Conservation (phyloP, 2,888 invertebrate species). For the Xanthorhoe spadicearia region DNA sequence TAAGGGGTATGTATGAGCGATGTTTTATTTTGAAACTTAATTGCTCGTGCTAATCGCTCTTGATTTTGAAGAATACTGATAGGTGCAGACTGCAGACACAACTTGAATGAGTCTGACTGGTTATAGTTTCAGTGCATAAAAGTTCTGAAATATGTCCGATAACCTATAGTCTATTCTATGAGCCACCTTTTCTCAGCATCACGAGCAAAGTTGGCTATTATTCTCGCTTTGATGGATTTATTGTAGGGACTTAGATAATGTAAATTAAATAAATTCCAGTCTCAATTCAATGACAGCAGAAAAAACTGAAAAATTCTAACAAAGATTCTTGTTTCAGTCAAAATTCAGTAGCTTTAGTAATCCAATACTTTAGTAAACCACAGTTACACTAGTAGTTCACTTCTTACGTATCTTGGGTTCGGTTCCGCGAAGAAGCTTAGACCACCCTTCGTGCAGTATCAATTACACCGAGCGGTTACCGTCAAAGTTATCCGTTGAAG, state of each 20-base stretch:
- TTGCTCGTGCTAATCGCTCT: not conserved
- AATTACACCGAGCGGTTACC: constrained; percentile 53
- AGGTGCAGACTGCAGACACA: no score
- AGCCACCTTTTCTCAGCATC: no score
- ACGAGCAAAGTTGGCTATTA: no score
- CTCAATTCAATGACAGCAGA: not conserved
- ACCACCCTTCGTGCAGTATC: constrained; percentile 66
- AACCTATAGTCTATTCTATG: no score
- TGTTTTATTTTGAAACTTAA: not conserved
- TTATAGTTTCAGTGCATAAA: no score
- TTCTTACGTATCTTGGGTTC: constrained; percentile 18
- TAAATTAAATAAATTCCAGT: no score
- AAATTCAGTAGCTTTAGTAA: constrained; percentile 31
- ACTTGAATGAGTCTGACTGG: no score
- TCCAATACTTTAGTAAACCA: constrained; percentile 22
- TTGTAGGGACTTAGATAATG: no score
- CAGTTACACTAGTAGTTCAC: constrained; percentile 18
- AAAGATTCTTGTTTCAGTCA: constrained; percentile 10
- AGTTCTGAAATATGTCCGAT: no score
- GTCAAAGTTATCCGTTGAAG: constrained; percentile 23
- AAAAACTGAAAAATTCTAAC: not conserved
- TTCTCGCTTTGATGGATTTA: no score
- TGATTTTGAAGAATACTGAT: not conserved
- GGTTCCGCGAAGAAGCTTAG: constrained; percentile 67
- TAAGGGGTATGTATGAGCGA: constrained; percentile 39